Evolutionary conservation across 2,797 vertebrate species (phyloP), one percentile per base, ranked within the genome.

Genomic region (Sandelia bainsii): DNA sequence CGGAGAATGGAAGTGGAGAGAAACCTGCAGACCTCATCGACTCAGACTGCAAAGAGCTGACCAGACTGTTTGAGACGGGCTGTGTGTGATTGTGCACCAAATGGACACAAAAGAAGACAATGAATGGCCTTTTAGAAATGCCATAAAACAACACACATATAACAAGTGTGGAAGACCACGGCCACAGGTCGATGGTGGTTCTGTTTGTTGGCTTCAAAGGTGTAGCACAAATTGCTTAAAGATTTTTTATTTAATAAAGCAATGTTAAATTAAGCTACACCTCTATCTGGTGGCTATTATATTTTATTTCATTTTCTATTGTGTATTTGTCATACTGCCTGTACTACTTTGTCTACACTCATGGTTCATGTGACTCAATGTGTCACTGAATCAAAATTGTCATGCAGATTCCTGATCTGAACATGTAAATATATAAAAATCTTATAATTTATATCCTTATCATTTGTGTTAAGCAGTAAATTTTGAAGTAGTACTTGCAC

Each of bases 21-120:
- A 96, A 96, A 74, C 97, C 97, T 1, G 93, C 87, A 0, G 96
- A 99, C 90, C 96, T 99, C 71, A 96, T 98, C 22, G 97, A 98
- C 89, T 94, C 96, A 0, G 96, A 97, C 48, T 95, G 94, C 87
- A 92, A 92, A 90, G 97, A 97, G 32, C 90, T 99, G 79, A 88
- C 93, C 72, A 92, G 94, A 80, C 92, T 99, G 39, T 96, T 99
- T 62, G 88, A 93, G 80, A 74, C 84, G 1, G 93, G 92, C 73
- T 93, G 92, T 39, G 89, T 87, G 42, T 95, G 83, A 94, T 6
- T 2, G 11, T 42, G 39, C 49, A 32, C 23, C 13, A 20, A 51
- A 50, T 6, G 8, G 66, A 77, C 67, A 25, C 39, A 37, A 10
- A 12, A 57, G 50, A 58, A 46, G 22, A 45, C 12, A 40, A 14